phyloP scores from a whole-genome alignment of 2,888 invertebrate species.

The Euplagia quadripunctaria region DNA sequence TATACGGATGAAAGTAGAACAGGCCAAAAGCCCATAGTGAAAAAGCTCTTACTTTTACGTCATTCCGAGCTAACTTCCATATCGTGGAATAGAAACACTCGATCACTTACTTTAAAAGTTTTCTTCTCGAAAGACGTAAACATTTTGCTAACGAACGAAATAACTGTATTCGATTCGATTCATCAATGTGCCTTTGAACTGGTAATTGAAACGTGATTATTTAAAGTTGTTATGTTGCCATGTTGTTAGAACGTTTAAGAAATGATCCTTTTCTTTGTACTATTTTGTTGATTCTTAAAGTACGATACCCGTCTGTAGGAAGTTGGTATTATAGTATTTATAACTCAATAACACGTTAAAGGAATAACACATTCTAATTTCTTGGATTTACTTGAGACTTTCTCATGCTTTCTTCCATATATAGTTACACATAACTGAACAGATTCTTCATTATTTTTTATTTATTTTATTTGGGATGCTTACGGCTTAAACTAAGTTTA shows the following conservation, averaged over 20 bases:
- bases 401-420: too few relatives aligned
- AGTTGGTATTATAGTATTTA: too few relatives aligned
- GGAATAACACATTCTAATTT: too few relatives aligned
- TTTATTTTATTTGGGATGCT: too few relatives aligned
- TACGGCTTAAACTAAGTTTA: too few relatives aligned
- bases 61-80: not conserved
- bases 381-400: too few relatives aligned
- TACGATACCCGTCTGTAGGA: too few relatives aligned
- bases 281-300: not conserved
- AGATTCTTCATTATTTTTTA: too few relatives aligned
- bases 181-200: not conserved
- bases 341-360: too few relatives aligned
- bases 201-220: not conserved
- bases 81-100: not conserved
- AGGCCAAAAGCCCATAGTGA: not conserved
- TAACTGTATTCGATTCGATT: not conserved
- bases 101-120: slow-evolving; percentile 6
- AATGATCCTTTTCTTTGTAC: not conserved
- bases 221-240: too few relatives aligned
- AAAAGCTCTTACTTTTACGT: not conserved
- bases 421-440: too few relatives aligned
- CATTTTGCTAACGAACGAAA: slow-evolving; percentile 9
- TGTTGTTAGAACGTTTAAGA: not conserved
- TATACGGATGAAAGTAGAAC: too few relatives aligned
- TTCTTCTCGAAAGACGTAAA: slow-evolving; percentile 1